Percentiles rank a stretch among this genome's conserved stretches.
Conservation (phyloP, 2,888 invertebrate species). For the Anagyrus pseudococci region DNA sequence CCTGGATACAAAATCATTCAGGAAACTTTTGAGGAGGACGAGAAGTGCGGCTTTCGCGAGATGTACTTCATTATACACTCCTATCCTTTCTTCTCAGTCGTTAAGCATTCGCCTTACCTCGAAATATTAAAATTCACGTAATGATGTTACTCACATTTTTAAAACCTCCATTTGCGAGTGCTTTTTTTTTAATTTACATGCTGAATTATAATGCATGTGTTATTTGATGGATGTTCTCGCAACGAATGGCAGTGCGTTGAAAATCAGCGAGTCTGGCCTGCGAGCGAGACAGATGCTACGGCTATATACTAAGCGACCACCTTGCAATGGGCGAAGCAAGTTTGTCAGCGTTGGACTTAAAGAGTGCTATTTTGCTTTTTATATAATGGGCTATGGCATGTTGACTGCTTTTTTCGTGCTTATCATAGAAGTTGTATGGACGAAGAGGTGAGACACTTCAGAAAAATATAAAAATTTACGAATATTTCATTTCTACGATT, state of each 20-base stretch:
- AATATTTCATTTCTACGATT: too few relatives aligned
- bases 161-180: background rate
- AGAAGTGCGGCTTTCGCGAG: slow-evolving; percentile 75
- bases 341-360: slow-evolving; percentile 71
- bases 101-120: slow-evolving; percentile 56
- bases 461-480: too few relatives aligned
- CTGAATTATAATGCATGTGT: background rate
- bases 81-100: slow-evolving; percentile 53
- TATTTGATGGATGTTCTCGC: slow-evolving; percentile 8
- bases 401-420: slow-evolving; percentile 61
- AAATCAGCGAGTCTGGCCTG: slow-evolving; percentile 69
- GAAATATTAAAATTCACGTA: slow-evolving; percentile 59
- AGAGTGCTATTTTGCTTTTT: slow-evolving; percentile 66
- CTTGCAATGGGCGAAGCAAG: slow-evolving; percentile 55
- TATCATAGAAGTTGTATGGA: slow-evolving; percentile 43
- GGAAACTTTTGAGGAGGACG: slow-evolving; percentile 72
- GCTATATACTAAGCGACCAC: slow-evolving; percentile 68
- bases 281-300: slow-evolving; percentile 66
- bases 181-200: background rate
- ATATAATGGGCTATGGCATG: slow-evolving; percentile 65
- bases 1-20: slow-evolving; percentile 73
- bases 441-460: background rate
- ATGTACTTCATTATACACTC: slow-evolving; percentile 60
- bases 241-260: slow-evolving; percentile 61
- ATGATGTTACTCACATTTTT: slow-evolving; percentile 14